Base-by-base conservation (phyloP, 2,113 vertebrate genomes). In the Dicrurus megarhynchus region DNA sequence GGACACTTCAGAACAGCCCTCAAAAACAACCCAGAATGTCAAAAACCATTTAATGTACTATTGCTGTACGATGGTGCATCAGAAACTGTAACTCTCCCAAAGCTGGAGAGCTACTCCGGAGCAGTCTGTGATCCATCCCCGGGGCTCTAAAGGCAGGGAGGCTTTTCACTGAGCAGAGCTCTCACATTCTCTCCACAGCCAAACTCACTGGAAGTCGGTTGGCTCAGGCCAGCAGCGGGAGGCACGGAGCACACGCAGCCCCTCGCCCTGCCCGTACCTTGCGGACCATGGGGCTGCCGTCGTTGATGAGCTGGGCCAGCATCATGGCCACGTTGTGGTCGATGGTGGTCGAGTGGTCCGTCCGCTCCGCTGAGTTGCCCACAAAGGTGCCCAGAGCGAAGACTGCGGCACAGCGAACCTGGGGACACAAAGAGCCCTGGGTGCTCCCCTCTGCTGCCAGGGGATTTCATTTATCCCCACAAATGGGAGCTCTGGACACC, bases 291-390 rank as follows among this genome's bases (percentile, higher is more conserved):
- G 99, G 99, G 95, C 99, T 99, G 59, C 99, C 99, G 0, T 99
- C 99, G 11, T 99, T 99, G 97, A 99, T 99, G 73, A 99, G 99
- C 96, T 99, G 99, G 7, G 99, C 99, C 90, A 99, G 87, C 99
- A 99, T 99, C 99, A 99, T 99, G 92, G 99, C 99, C 94, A 99
- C 99, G 15, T 99, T 99, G 98, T 99, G 99, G 95, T 99, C 99
- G 11, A 99, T 99, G 96, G 99, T 99, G 96, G 99, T 99, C 24
- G 99, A 99, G 98, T 99, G 99, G 88, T 99, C 99, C 0, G 99
- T 99, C 84, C 99, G 97, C 96, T 99, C 99, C 0, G 98, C 99
- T 0, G 99, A 99, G 97, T 99, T 99, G 19, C 99, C 99, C 94
- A 99, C 99, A 28, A 99, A 99, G 0, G 99, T 99, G 10, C 99